Conservation (phyloP, 2,888 invertebrate species). For the Eucriotettix oculatus region DNA sequence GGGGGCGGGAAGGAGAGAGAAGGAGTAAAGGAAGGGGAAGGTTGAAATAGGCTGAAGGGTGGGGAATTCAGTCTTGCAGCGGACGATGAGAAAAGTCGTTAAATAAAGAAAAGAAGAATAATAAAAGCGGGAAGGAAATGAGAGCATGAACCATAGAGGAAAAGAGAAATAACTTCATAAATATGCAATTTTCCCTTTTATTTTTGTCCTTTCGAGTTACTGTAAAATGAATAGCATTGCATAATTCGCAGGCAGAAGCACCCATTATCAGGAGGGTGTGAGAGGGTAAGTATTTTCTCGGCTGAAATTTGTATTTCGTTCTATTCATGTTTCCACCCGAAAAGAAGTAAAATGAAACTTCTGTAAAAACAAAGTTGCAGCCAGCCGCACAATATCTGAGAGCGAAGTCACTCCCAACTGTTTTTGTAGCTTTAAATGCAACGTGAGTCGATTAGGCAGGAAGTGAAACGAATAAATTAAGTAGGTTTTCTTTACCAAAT, state of each 20-base stretch:
- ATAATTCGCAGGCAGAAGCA: not conserved
- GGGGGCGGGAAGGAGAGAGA: not conserved
- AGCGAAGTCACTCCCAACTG: too few relatives aligned
- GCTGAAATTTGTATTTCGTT: too few relatives aligned
- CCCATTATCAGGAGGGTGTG: too few relatives aligned
- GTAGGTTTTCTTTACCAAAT: too few relatives aligned
- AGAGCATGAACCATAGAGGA: constrained; percentile 8
- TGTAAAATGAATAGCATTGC: not conserved
- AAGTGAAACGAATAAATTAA: too few relatives aligned
- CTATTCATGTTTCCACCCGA: too few relatives aligned
- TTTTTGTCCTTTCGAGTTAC: not conserved
- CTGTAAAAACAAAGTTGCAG: too few relatives aligned
- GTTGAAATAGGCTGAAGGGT: not conserved
- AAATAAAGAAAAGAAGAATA: constrained; percentile 12
- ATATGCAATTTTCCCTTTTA: constrained; percentile 12
- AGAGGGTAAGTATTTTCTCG: too few relatives aligned
- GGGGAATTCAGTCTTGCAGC: not conserved
- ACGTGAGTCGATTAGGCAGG: too few relatives aligned
- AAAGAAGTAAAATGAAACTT: too few relatives aligned
- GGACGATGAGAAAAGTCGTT: constrained; percentile 8
- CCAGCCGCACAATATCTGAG: too few relatives aligned
- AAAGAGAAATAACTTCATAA: constrained; percentile 13
- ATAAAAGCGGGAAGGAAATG: constrained; percentile 12
- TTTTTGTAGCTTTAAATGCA: too few relatives aligned
- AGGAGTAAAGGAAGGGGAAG: not conserved